A percentile compares a stretch with the other conserved stretches of the same genome.
Conservation (phyloP, 2,113 vertebrate species). For the Rissa tridactyla region DNA sequence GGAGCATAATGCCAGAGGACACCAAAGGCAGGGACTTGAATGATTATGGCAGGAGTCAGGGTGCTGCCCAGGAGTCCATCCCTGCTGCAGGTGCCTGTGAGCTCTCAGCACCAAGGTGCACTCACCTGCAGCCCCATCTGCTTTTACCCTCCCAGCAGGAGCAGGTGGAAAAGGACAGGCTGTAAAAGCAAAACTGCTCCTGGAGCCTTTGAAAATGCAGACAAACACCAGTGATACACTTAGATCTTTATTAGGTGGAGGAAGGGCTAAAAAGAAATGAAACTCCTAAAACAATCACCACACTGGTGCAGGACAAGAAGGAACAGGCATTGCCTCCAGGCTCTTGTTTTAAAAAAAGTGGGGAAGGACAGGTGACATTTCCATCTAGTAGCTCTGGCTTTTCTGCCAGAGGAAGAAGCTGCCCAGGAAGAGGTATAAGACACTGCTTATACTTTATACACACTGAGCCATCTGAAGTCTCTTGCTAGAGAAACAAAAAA, state of each 20-base stretch:
- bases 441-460: slow-evolving; percentile 4
- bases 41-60: too few species aligned
- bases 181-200: background rate
- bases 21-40: too few species aligned
- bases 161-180: background rate
- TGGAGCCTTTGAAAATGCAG: background rate
- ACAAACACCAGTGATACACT: slow-evolving; percentile 37
- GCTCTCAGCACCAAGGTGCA: background rate
- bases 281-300: slow-evolving; percentile 36
- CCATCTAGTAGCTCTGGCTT: background rate
- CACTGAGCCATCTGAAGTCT: background rate
- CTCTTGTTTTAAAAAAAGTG: background rate
- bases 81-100: too few species aligned
- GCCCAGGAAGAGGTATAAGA: slow-evolving; percentile 32
- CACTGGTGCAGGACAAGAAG: background rate
- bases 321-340: background rate
- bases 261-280: slow-evolving; percentile 50
- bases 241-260: slow-evolving; percentile 75
- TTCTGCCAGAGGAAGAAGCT: background rate
- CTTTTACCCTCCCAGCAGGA: background rate
- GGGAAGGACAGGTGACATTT: background rate
- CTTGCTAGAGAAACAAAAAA: background rate
- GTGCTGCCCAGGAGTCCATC: background rate
- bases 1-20: too few species aligned
- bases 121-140: background rate